A percentile compares a stretch with the other conserved stretches of the same genome.
Evolutionary conservation across 2,113 vertebrate species (phyloP).

Genomic region (Elanoides forficatus): DNA sequence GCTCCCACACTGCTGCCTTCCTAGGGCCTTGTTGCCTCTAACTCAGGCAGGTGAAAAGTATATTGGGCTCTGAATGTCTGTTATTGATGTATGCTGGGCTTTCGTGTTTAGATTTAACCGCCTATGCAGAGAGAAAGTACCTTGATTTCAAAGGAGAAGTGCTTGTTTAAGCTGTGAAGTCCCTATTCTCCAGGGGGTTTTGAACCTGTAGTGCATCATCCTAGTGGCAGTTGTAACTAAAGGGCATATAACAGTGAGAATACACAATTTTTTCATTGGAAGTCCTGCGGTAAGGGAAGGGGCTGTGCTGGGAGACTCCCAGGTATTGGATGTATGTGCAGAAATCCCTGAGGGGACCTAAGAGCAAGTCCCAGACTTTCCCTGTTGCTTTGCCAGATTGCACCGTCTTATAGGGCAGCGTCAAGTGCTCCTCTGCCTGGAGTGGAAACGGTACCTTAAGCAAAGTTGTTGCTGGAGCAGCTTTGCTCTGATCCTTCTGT

Average conservation of each 20-base stretch:
- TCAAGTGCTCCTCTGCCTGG: neutral
- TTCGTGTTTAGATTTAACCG: neutral
- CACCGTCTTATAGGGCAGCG: neutral
- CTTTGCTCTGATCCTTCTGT: neutral
- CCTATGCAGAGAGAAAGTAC: neutral
- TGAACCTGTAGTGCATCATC: neutral
- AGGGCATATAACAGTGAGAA: neutral
- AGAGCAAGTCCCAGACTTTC: neutral
- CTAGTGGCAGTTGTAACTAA: neutral
- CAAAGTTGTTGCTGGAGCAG: neutral
- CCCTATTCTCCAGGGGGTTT: neutral
- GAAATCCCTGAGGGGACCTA: neutral
- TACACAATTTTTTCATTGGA: neutral
- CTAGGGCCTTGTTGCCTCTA: neutral
- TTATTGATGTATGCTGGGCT: neutral
- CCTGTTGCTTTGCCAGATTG: neutral
- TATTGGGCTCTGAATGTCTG: neutral
- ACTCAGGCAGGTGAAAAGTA: neutral
- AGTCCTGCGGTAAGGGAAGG: neutral
- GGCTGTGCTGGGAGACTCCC: fast-evolving
- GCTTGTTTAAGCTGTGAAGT: slow-evolving; percentile 6
- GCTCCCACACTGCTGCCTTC: neutral
- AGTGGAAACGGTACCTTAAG: fast-evolving
- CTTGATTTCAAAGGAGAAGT: slow-evolving; percentile 9
- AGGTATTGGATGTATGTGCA: neutral